A percentile compares a stretch with the other conserved stretches of the same genome.
Evolutionary conservation across 1,140 invertebrate genomes (phyloP).

Genomic region (Penaeus japonicus): DNA sequence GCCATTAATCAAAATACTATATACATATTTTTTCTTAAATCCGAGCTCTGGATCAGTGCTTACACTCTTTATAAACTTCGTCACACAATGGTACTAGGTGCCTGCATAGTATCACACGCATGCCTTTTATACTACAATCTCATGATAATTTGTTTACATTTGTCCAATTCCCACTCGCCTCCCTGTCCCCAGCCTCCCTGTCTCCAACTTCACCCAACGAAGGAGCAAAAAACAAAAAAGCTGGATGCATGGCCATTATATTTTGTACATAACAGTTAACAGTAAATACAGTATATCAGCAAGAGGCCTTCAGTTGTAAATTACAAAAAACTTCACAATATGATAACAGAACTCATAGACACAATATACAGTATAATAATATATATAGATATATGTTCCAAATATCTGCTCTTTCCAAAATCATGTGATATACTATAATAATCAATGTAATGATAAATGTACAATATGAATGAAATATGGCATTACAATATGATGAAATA

Average conservation of each 20-base stretch:
- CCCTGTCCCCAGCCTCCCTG: too few species aligned
- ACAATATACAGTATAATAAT: constrained; percentile 48
- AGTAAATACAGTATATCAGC: constrained; percentile 46
- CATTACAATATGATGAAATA: constrained; percentile 17
- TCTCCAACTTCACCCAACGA: not conserved
- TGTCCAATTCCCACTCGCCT: not conserved
- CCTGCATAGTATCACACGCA: too few species aligned
- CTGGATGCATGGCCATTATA: constrained; percentile 44
- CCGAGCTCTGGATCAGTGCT: too few species aligned
- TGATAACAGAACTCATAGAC: constrained; percentile 38
- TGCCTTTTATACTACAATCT: too few species aligned
- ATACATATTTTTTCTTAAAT: too few species aligned
- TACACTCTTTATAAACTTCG: too few species aligned
- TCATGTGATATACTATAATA: constrained; percentile 21
- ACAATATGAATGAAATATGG: constrained; percentile 47
- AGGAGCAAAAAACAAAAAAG: not conserved
- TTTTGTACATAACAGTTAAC: constrained; percentile 56
- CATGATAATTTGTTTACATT: too few species aligned
- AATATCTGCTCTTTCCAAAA: constrained; percentile 37
- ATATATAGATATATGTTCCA: constrained; percentile 26
- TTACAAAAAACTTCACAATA: constrained; percentile 47
- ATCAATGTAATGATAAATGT: constrained; percentile 56
- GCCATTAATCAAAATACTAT: too few species aligned
- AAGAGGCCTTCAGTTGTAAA: constrained; percentile 44
- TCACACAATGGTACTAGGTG: too few species aligned